Conservation (phyloP, 2,888 invertebrate genomes). For the Lagria hirta region DNA sequence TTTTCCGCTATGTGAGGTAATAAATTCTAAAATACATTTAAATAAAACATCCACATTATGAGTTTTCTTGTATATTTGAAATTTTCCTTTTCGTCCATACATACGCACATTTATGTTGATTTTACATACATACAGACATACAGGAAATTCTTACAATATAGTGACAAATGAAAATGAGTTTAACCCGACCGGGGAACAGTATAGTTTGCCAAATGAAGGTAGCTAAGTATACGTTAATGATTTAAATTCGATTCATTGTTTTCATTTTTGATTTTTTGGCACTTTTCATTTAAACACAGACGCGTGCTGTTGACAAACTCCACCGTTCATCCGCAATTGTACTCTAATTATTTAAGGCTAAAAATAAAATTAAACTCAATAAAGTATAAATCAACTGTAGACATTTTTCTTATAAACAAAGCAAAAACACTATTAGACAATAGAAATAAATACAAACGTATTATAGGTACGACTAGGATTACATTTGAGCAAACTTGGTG, state of each 20-base stretch:
- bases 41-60: no score
- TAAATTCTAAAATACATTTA: no score
- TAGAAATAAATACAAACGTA: constrained; percentile 25
- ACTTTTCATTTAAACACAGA: constrained; percentile 31
- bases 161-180: constrained; percentile 29
- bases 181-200: constrained; percentile 22
- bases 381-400: no score
- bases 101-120: constrained; percentile 53
- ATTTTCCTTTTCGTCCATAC: constrained; percentile 53
- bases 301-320: constrained; percentile 30
- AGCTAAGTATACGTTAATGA: constrained; percentile 33
- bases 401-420: constrained; percentile 4
- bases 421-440: constrained; percentile 14
- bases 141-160: constrained; percentile 48
- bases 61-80: constrained; percentile 49
- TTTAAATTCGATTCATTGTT: constrained; percentile 43
- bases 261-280: constrained; percentile 40
- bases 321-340: constrained; percentile 27
- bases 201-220: constrained; percentile 29
- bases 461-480: constrained; percentile 36
- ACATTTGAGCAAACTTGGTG: constrained; percentile 43
- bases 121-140: constrained; percentile 55
- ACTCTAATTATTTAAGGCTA: constrained; percentile 25
- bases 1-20: no score
- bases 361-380: constrained; percentile 9